Evolutionary conservation across 2,797 vertebrate genomes (phyloP).

Genomic region (Eulemur coronatus): DNA sequence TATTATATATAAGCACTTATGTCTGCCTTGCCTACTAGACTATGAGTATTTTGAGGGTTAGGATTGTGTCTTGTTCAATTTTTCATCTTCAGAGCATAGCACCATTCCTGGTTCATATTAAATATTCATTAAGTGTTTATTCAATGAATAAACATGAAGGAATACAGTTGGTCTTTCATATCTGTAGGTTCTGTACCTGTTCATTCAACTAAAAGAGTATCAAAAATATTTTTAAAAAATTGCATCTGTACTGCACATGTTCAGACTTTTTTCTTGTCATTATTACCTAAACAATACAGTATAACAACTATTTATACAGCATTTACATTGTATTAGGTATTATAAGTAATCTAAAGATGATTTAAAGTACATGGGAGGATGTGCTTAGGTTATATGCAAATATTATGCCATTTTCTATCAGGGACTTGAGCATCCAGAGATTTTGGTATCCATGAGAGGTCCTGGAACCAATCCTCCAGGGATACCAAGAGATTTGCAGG

Average conservation of each 20-base stretch:
- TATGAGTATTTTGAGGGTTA: conserved; percentile 4
- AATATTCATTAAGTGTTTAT: conserved; percentile 45
- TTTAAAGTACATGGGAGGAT: not conserved
- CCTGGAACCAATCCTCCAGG: not conserved
- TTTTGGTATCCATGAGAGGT: not conserved
- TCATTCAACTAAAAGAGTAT: not conserved
- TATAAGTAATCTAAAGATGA: not conserved
- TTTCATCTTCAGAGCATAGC: conserved; percentile 26
- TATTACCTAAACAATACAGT: not conserved
- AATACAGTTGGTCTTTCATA: not conserved
- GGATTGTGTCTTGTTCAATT: not conserved
- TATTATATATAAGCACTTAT: not conserved
- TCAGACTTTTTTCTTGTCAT: not conserved
- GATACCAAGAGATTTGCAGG: not conserved
- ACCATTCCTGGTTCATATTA: conserved; percentile 30
- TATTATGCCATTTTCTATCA: not conserved
- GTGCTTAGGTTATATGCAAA: not conserved
- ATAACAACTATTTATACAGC: not conserved
- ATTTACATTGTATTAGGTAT: not conserved
- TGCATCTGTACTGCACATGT: not conserved
- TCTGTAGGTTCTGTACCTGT: not conserved
- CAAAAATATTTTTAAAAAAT: not conserved
- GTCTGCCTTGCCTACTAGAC: not conserved
- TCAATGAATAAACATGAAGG: conserved; percentile 41
- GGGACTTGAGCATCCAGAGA: not conserved